Evolutionary conservation across 2,888 invertebrate species (phyloP), one percentile per base, ranked within the genome.

Genomic region (Noctua comes): DNA sequence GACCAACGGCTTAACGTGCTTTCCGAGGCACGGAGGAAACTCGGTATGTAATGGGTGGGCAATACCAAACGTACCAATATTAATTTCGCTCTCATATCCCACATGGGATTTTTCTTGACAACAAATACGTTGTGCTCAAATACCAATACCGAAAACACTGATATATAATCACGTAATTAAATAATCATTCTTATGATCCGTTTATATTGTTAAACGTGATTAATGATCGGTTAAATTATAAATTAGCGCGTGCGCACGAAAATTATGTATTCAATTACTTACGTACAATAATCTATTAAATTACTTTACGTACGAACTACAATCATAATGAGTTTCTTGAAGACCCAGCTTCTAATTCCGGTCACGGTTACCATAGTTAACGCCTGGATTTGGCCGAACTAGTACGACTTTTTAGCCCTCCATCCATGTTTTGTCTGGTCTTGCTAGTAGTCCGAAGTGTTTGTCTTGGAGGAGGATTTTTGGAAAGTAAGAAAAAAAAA

Each of bases 141-240:
- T 51, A n/a, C 21, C 36, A 27, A 46, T 66, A 46, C 43, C 18
- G 18, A 68, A 24, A 65, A 65, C 73, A 31, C 40, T 31, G 40
- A 40, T 8, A 18, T 40, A n/a, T 31, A 54, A 68, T 16, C 46
- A 57, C 46, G 13, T 62, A 36, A 66, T 79, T 24, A 59, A 69
- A 74, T 64, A 40, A 16, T 65, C 16, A 69, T 36, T 36, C 0
- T 68, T 18, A 46, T 16, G 0, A 73, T 66, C 27, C 3, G 16
- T 27, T 65, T 21, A 46, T 5, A n/a, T 40, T 21, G 18, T 36
- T 62, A 21, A 57, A 66, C 13, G 13, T 64, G 24, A 48, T 86
- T 84, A 64, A 85, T 21, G 68, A 59, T 36, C 59, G 69, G 68
- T 74, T 36, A 76, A 80, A 86, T 86, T 74, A 48, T 18, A 18